Evolutionary conservation across 2,113 vertebrate species (phyloP).

Genomic region (Peromyscus californicus): DNA sequence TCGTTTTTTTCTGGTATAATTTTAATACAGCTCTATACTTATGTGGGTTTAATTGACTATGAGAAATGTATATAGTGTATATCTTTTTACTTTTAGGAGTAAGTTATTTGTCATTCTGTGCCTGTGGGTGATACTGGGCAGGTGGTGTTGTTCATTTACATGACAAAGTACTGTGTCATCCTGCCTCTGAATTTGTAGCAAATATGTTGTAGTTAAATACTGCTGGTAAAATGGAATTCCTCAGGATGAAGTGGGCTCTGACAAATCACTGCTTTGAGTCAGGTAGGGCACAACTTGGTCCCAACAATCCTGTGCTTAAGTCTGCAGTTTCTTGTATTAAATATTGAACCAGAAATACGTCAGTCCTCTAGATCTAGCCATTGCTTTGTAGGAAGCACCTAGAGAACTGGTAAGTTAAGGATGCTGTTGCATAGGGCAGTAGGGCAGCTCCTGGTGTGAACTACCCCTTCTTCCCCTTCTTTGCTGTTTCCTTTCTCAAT

Average conservation of each 20-base stretch:
- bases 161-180: background rate
- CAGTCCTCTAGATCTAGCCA: background rate
- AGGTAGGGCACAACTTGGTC: background rate
- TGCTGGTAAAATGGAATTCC: background rate
- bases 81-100: background rate
- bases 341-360: slow-evolving; percentile 5
- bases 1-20: background rate
- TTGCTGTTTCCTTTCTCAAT: background rate
- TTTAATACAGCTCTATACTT: background rate
- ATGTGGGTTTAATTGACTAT: too few species aligned
- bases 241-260: background rate
- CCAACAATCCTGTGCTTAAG: background rate
- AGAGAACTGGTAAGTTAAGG: background rate
- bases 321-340: slow-evolving; percentile 5
- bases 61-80: background rate
- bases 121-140: background rate
- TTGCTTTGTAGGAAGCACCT: background rate
- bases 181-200: background rate
- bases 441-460: background rate
- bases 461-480: too few species aligned
- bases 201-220: background rate
- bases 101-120: background rate
- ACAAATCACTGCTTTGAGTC: background rate
- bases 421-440: background rate
- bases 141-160: background rate